Evolutionary conservation across 2,113 vertebrate genomes (phyloP).

Genomic region (Trogon surrucura): DNA sequence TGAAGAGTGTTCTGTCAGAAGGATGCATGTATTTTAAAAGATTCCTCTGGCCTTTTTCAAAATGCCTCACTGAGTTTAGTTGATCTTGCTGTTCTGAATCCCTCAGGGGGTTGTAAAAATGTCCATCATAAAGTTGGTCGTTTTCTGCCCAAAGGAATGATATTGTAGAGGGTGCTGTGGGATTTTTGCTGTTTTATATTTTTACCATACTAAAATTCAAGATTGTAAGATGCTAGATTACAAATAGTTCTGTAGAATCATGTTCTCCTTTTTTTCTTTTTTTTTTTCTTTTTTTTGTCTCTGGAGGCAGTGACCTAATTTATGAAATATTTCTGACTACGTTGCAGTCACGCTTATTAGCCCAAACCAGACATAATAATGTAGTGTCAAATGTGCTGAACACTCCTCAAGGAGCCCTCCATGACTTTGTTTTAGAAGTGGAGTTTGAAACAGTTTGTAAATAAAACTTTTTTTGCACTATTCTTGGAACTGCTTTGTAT

Average conservation of each 20-base stretch:
- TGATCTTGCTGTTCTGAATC: background rate
- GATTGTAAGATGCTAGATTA: background rate
- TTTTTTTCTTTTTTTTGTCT: background rate
- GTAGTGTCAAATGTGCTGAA: background rate
- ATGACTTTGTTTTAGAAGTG: background rate
- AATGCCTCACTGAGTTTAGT: background rate
- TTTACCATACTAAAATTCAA: background rate
- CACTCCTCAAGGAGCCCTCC: background rate
- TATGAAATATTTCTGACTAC: background rate
- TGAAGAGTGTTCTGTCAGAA: background rate
- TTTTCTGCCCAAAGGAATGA: background rate
- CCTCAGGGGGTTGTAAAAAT: background rate
- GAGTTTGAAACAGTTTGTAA: background rate
- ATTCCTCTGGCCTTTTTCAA: background rate
- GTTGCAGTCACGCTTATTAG: background rate
- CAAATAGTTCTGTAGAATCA: background rate
- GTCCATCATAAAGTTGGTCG: background rate
- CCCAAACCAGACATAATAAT: background rate
- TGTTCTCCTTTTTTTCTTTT: background rate
- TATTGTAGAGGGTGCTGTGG: fast-evolving
- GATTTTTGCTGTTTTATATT: background rate
- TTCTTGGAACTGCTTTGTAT: background rate
- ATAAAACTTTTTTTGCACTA: background rate
- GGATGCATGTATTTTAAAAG: background rate
- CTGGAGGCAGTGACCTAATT: background rate